Conservation (phyloP, 2,113 vertebrate genomes). For the Apistogramma diplotaenia region DNA sequence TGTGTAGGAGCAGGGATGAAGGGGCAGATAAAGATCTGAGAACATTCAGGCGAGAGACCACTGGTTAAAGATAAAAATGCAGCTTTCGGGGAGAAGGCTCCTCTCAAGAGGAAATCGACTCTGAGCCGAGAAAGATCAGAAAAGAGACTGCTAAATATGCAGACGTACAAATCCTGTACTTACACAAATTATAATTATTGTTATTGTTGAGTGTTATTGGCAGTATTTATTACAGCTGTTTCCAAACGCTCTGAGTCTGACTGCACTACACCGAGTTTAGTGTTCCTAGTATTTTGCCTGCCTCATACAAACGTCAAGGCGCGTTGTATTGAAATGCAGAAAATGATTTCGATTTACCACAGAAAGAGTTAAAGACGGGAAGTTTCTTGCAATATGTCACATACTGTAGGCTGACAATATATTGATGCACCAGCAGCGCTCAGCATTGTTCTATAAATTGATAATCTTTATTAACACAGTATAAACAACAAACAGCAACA, state of each 20-base stretch:
- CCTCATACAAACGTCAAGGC: neutral
- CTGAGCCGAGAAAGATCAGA: neutral
- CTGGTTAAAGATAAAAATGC: neutral
- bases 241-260: neutral
- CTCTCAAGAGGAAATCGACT: neutral
- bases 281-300: neutral
- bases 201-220: neutral
- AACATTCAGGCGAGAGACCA: neutral
- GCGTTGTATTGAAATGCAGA: neutral
- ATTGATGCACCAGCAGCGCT: slow-evolving; percentile 8
- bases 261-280: neutral
- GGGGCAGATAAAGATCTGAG: neutral
- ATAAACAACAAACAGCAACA: slow-evolving; percentile 80
- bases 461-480: slow-evolving; percentile 81
- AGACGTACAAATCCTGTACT: neutral
- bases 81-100: neutral
- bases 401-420: neutral
- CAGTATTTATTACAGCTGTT: neutral
- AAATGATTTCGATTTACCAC: neutral
- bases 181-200: neutral
- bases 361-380: neutral
- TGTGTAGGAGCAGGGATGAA: neutral
- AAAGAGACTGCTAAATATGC: neutral
- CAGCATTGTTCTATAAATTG: slow-evolving; percentile 72
- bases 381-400: neutral